Percentiles rank a stretch among this genome's conserved stretches.
Conservation (phyloP, 2,888 invertebrate species). For the Agonopterix alstromeriana region DNA sequence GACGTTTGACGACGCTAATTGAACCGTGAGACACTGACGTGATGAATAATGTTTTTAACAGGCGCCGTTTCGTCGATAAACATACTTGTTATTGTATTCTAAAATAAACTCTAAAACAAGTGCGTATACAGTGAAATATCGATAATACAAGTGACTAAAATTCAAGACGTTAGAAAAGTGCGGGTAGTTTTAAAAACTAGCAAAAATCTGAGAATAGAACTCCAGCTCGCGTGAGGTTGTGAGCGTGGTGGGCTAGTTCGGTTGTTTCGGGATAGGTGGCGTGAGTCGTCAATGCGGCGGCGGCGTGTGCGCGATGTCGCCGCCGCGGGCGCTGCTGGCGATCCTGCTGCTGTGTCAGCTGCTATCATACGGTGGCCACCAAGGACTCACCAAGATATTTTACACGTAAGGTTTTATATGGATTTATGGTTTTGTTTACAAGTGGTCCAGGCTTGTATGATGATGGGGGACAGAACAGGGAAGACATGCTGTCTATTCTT, state of each 20-base stretch:
- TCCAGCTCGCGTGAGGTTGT: neutral
- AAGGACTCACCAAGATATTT: slow-evolving; percentile 73
- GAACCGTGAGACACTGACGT: neutral
- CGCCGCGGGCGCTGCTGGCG: slow-evolving; percentile 72
- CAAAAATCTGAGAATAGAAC: neutral
- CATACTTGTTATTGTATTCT: no score
- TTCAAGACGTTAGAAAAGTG: neutral
- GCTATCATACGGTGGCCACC: slow-evolving; percentile 72
- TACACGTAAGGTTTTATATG: slow-evolving; percentile 55
- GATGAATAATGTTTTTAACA: no score
- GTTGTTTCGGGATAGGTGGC: slow-evolving; percentile 56
- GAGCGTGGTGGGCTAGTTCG: slow-evolving; percentile 6
- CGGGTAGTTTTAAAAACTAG: neutral
- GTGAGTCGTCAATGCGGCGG: slow-evolving; percentile 66
- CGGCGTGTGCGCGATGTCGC: slow-evolving; percentile 66
- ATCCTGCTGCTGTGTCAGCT: slow-evolving; percentile 65
- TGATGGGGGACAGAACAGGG: no score
- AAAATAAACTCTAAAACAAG: no score
- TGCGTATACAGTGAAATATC: neutral
- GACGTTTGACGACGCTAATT: neutral
- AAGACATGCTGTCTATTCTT: no score
- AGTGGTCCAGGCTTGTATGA: no score
- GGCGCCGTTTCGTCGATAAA: no score
- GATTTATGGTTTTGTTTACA: no score
- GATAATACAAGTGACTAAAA: neutral